Evolutionary conservation across 2,888 invertebrate genomes (phyloP), one percentile per base, ranked within the genome.

Genomic region (Drosophila multiciliata): DNA sequence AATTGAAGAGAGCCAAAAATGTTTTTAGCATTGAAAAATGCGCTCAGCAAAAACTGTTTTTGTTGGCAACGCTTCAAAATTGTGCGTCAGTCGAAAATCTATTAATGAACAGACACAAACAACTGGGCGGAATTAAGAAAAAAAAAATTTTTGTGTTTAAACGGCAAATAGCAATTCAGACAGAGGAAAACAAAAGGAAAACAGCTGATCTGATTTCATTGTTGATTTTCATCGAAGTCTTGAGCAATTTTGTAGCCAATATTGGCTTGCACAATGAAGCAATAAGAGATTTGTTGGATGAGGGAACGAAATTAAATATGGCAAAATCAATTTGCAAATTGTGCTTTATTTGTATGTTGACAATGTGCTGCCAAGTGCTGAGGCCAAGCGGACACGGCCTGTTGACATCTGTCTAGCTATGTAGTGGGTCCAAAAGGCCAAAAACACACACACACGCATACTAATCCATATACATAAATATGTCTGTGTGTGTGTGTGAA

Each of bases 301-400:
- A 53, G 20, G n/a, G 20, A 72, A 6, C 26, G 26, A 40, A 72
- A 55, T 77, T 29, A 73, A 75, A 75, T 73, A 75, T 77, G 73
- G 58, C 58, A 53, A 73, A 76, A 78, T 69, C 64, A 66, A 76
- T 76, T 76, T 77, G 32, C 40, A 57, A 45, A 52, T 42, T 67
- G 36, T 60, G 76, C 42, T 66, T 38, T 60, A 62, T 67, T 65
- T 79, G 64, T 66, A 29, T 80, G 76, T 65, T 72, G 64, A 72
- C 64, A 68, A 57, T 65, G 68, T 62, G 64, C 66, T 65, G 68
- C 61, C 57, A 65, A 79, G 62, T 62, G 66, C 74, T 64, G 67
- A 77, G 80, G 77, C 73, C 80, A 77, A 76, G 76, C 66, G 66
- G 63, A 70, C 73, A 68, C 35, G 80, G 71, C 78, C 80, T 74